Evolutionary conservation across 2,797 vertebrate species (phyloP).

Genomic region (Remorina albescens): DNA sequence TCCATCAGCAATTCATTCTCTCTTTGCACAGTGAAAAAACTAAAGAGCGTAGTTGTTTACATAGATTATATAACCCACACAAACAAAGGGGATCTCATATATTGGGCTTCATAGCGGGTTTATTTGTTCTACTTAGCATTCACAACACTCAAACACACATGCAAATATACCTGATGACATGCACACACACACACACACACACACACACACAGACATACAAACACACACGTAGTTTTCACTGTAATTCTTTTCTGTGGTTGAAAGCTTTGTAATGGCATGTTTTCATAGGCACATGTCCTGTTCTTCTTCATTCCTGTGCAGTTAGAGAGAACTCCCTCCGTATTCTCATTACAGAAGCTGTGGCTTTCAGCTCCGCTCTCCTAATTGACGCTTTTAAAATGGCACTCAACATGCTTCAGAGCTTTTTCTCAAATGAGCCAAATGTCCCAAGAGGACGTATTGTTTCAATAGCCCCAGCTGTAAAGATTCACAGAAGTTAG

Average conservation of each 20-base stretch:
- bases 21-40: constrained; percentile 31
- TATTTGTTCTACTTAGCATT: constrained; percentile 59
- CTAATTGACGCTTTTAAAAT: neutral
- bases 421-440: neutral
- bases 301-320: constrained; percentile 65
- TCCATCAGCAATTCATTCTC: neutral
- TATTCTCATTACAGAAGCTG: constrained; percentile 42
- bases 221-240: constrained; percentile 28
- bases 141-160: neutral
- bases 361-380: constrained; percentile 15
- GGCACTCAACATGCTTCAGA: neutral
- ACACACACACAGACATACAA: neutral
- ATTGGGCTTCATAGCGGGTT: constrained; percentile 33
- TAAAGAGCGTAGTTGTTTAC: constrained; percentile 25
- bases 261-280: constrained; percentile 51
- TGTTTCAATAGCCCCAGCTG: neutral
- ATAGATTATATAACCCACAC: constrained; percentile 57
- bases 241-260: constrained; percentile 52
- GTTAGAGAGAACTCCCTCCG: constrained; percentile 14
- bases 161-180: too few species aligned
- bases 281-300: constrained; percentile 42
- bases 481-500: neutral
- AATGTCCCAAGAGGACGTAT: neutral
- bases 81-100: constrained; percentile 60
- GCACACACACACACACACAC: constrained; percentile 2